Evolutionary conservation across 1,140 invertebrate species (phyloP).

Genomic region (Leptinotarsa lineolata): DNA sequence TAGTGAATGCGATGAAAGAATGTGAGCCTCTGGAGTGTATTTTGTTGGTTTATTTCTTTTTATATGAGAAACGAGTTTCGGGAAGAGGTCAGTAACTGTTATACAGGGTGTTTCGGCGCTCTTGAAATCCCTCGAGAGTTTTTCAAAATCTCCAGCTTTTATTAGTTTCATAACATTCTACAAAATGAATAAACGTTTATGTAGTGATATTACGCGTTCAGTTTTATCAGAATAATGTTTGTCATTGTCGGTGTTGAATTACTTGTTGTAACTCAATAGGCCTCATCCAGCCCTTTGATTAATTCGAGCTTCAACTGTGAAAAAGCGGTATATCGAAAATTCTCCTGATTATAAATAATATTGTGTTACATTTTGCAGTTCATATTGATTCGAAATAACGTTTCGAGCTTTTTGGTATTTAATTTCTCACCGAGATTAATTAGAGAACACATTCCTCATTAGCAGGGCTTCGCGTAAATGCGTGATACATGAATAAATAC

Average conservation of each 20-base stretch:
- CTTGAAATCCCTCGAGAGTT: too few species aligned
- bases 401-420: neutral
- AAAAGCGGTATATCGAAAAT: neutral
- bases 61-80: too few species aligned
- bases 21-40: too few species aligned
- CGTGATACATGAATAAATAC: neutral
- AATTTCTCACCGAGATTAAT: constrained; percentile 7
- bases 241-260: neutral
- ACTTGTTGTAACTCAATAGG: constrained; percentile 13
- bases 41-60: too few species aligned
- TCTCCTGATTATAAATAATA: neutral
- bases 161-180: too few species aligned
- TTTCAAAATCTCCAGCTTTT: too few species aligned
- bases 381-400: too few species aligned
- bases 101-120: too few species aligned
- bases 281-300: neutral
- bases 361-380: neutral
- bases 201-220: neutral
- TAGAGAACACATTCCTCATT: neutral
- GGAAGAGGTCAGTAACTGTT: too few species aligned
- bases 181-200: neutral
- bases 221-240: neutral
- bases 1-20: too few species aligned
- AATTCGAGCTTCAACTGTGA: constrained; percentile 1
- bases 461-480: neutral